phyloP scores from a whole-genome alignment of 1,140 invertebrate species.

The Helicoverpa armigera region DNA sequence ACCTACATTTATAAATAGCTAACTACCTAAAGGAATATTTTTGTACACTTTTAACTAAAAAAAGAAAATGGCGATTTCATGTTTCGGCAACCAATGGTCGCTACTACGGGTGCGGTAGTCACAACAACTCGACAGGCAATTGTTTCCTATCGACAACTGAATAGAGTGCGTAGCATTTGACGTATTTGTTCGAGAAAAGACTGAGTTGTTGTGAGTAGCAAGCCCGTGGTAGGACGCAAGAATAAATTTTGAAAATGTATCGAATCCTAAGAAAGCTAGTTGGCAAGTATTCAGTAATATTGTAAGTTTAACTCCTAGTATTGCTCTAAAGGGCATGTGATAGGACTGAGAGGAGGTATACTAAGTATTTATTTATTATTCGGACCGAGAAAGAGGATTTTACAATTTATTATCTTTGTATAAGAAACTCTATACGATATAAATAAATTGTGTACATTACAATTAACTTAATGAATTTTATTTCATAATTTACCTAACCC shows the following conservation, averaged over 20 bases:
- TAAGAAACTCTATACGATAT: constrained; percentile 85
- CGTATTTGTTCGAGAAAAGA: background rate
- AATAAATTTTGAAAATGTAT: constrained; percentile 54
- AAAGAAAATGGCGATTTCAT: constrained; percentile 66
- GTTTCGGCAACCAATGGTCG: constrained; percentile 58
- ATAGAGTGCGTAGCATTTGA: constrained; percentile 18
- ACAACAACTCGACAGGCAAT: constrained; percentile 9
- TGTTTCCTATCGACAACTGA: constrained; percentile 19
- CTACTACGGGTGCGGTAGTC: constrained; percentile 58
- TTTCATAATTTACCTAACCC: constrained; percentile 58
- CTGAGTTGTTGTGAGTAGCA: constrained; percentile 19
- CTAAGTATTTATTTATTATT: constrained; percentile 86
- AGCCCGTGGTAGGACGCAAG: constrained; percentile 60
- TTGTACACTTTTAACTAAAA: constrained; percentile 81
- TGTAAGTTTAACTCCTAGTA: constrained; percentile 77
- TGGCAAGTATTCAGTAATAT: constrained; percentile 73
- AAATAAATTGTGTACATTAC: constrained; percentile 86
- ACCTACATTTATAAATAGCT: constrained; percentile 81
- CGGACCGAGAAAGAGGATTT: constrained; percentile 84
- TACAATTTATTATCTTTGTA: constrained; percentile 87
- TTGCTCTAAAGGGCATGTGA: constrained; percentile 80
- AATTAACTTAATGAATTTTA: constrained; percentile 75
- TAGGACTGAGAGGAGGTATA: constrained; percentile 77
- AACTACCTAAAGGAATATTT: constrained; percentile 82
- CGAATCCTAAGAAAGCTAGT: constrained; percentile 73